Evolutionary conservation across 2,888 invertebrate genomes (phyloP).

Genomic region (Charanyca ferruginea): DNA sequence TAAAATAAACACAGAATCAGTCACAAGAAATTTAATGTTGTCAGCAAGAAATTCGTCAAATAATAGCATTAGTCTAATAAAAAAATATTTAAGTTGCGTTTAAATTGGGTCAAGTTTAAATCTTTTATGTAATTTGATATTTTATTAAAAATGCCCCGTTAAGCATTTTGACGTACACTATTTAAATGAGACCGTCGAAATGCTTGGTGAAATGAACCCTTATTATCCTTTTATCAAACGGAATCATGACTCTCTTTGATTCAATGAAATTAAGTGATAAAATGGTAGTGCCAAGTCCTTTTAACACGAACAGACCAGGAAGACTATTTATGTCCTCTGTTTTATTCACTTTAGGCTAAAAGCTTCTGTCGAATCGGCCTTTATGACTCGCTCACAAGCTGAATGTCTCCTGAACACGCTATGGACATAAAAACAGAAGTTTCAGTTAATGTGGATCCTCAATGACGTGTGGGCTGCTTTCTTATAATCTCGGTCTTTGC

Average conservation of each 20-base stretch:
- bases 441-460: not conserved
- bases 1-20: no score
- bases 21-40: no score
- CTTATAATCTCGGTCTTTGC: not conserved
- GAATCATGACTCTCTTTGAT: slow-evolving; percentile 52
- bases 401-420: slow-evolving; percentile 35
- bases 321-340: slow-evolving; percentile 64
- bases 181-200: not conserved
- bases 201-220: not conserved
- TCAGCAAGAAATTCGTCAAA: no score
- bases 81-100: no score
- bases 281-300: slow-evolving; percentile 57
- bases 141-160: not conserved
- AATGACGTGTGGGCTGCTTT: not conserved
- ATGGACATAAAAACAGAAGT: slow-evolving; percentile 44
- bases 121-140: no score
- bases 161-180: not conserved
- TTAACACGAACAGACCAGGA: slow-evolving; percentile 68
- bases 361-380: slow-evolving; percentile 68
- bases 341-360: slow-evolving; percentile 69
- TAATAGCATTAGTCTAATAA: no score
- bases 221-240: slow-evolving; percentile 25
- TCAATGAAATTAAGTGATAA: slow-evolving; percentile 40
- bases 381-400: slow-evolving; percentile 61
- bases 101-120: no score